These are phyloP conservation scores for Margaritifera margaritifera DNA, from an alignment of 2,888 invertebrate genomes.

Conservation along the genomic window DNA sequence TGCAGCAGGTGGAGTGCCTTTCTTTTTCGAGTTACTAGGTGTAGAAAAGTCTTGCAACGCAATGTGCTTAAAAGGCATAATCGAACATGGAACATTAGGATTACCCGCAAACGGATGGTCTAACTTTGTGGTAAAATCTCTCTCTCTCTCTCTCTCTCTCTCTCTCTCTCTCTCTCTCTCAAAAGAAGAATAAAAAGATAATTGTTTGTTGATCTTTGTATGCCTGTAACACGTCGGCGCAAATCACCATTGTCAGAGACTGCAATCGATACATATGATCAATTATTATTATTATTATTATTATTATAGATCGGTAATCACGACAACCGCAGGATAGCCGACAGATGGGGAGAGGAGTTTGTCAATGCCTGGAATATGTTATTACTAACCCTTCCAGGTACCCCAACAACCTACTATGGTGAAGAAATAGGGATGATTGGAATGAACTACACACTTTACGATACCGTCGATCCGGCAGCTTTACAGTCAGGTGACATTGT, in stretches of 20 bases:
- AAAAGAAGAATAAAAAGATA: too few relatives aligned
- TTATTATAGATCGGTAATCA: slow-evolving; percentile 60
- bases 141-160: too few relatives aligned
- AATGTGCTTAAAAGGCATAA: slow-evolving; percentile 23
- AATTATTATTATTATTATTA: neutral
- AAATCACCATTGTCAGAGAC: too few relatives aligned
- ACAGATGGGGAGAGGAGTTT: slow-evolving; percentile 79
- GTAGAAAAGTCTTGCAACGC: slow-evolving; percentile 32
- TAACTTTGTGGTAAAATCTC: slow-evolving; percentile 47
- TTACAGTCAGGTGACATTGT: slow-evolving; percentile 33
- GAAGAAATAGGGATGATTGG: slow-evolving; percentile 90
- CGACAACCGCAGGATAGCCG: slow-evolving; percentile 66
- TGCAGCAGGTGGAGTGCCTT: slow-evolving; percentile 59
- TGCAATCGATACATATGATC: too few relatives aligned
- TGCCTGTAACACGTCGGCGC: too few relatives aligned
- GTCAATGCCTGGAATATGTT: slow-evolving; percentile 88
- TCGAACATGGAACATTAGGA: slow-evolving; percentile 29
- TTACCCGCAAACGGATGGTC: slow-evolving; percentile 37
- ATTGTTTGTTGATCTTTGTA: too few relatives aligned
- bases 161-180: too few relatives aligned
- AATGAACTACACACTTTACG: slow-evolving; percentile 53
- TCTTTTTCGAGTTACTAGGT: slow-evolving; percentile 53
- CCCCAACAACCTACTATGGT: slow-evolving; percentile 89
- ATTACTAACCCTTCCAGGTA: slow-evolving; percentile 85
- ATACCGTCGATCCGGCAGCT: slow-evolving; percentile 62